phyloP scores from a whole-genome alignment of 2,113 vertebrate genomes.

The rabbit (Oryctolagus cuniculus) region DNA sequence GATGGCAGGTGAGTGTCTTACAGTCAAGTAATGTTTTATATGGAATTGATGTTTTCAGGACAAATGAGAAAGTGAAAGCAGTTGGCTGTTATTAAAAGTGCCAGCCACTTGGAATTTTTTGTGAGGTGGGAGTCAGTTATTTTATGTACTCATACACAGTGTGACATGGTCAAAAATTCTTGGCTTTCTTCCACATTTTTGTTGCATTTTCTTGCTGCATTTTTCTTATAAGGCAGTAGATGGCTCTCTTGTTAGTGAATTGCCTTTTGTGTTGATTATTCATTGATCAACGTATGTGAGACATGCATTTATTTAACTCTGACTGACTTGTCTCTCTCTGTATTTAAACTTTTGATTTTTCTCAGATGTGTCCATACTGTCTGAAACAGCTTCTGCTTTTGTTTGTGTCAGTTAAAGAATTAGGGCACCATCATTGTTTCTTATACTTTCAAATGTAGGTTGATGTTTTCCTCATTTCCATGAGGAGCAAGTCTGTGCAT shows the following conservation, averaged over 20 bases:
- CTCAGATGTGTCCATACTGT: not conserved
- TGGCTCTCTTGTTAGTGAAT: constrained; percentile 89
- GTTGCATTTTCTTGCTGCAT: constrained; percentile 75
- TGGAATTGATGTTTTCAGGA: constrained; percentile 22
- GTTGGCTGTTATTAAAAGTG: not conserved
- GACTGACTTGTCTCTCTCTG: constrained; percentile 48
- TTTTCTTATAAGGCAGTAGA: constrained; percentile 86
- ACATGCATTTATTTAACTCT: constrained; percentile 70
- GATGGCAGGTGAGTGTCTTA: constrained; percentile 95
- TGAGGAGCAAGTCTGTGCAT: not conserved
- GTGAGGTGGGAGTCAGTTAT: not conserved
- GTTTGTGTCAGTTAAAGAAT: constrained; percentile 12
- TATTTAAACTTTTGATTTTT: constrained; percentile 54
- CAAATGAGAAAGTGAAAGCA: not conserved
- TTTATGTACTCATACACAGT: not conserved
- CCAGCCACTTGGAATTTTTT: not conserved
- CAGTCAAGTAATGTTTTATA: not conserved
- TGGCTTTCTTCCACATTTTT: constrained; percentile 28
- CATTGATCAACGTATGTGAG: constrained; percentile 63
- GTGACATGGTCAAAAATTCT: constrained; percentile 42
- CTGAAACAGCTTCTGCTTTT: constrained; percentile 47
- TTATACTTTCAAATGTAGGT: not conserved
- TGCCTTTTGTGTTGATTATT: constrained; percentile 62
- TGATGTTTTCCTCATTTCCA: not conserved
- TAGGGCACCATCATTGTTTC: not conserved